Conservation (phyloP, 2,113 vertebrate genomes). For the Blennius ocellaris region DNA sequence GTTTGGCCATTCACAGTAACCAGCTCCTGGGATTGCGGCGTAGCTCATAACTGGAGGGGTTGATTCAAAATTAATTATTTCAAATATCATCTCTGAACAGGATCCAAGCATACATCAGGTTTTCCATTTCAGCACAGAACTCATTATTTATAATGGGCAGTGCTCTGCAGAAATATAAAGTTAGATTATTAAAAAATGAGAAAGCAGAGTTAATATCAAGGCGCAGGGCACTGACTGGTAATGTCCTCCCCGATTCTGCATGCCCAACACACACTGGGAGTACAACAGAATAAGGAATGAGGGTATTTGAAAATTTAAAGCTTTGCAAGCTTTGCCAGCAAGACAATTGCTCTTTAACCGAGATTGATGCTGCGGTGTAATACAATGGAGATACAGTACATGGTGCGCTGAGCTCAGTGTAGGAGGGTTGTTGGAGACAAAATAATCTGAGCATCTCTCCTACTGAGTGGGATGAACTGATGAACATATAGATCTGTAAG, state of each 20-base stretch:
- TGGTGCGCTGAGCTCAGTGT: slow-evolving; percentile 1
- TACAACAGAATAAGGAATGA: background rate
- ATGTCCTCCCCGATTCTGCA: slow-evolving; percentile 3
- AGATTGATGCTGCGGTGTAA: slow-evolving; percentile 36
- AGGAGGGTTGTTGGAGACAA: slow-evolving; percentile 17
- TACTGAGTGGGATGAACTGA: slow-evolving; percentile 13
- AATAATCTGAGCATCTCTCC: background rate
- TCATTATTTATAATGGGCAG: too few species aligned
- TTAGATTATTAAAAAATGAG: background rate
- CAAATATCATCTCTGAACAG: background rate
- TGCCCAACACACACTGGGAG: slow-evolving; percentile 20
- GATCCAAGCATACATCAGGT: background rate
- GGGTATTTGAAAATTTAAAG: slow-evolving; percentile 26
- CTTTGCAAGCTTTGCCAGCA: slow-evolving; percentile 19
- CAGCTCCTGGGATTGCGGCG: too few species aligned
- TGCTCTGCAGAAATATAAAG: too few species aligned
- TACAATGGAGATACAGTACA: slow-evolving; percentile 7
- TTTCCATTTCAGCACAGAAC: background rate
- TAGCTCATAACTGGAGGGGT: too few species aligned
- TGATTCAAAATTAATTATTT: too few species aligned
- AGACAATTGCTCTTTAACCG: slow-evolving; percentile 25
- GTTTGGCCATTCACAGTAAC: background rate
- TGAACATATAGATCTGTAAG: background rate
- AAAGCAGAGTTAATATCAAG: background rate
- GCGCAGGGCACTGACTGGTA: background rate